phyloP scores from a whole-genome alignment of 2,888 invertebrate genomes.

The Volucella bombylans region DNA sequence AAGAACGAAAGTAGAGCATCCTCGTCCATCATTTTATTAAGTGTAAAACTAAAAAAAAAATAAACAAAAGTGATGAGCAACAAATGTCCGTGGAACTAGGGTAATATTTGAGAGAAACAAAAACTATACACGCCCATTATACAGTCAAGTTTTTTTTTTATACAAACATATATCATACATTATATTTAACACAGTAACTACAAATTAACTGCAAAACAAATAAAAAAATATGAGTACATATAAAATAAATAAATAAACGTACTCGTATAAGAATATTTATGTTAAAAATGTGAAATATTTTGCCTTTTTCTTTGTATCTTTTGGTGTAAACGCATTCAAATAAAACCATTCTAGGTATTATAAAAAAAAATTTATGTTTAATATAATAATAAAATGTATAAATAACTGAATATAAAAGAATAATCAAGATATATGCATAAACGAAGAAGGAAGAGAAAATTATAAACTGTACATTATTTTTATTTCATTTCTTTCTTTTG shows the following conservation, averaged over 20 bases:
- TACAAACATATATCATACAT: conserved; percentile 23
- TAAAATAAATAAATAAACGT: conserved; percentile 12
- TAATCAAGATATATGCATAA: conserved; percentile 3
- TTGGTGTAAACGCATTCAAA: conserved; percentile 39
- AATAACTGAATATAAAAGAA: conserved; percentile 29
- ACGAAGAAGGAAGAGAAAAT: conserved; percentile 36
- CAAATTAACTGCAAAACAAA: conserved; percentile 37
- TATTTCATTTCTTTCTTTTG: conserved; percentile 30
- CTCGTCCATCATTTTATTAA: conserved; percentile 39
- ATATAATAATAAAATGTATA: conserved; percentile 55
- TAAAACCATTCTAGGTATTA: conserved; percentile 54
- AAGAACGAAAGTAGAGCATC: conserved; percentile 34
- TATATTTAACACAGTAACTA: conserved; percentile 13
- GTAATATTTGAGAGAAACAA: conserved; percentile 26
- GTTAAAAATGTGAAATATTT: conserved; percentile 37
- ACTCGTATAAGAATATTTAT: conserved; percentile 61
- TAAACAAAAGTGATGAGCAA: not conserved
- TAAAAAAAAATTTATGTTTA: conserved; percentile 33
- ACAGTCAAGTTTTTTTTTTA: conserved; percentile 52
- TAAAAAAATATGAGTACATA: conserved; percentile 19
- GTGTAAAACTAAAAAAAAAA: conserved; percentile 15
- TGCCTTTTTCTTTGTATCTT: conserved; percentile 22
- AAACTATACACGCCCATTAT: conserved; percentile 39
- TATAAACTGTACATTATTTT: conserved; percentile 68
- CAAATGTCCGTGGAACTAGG: conserved; percentile 45